phyloP scores from a whole-genome alignment of 2,888 invertebrate genomes.

The Apotomis capreana region DNA sequence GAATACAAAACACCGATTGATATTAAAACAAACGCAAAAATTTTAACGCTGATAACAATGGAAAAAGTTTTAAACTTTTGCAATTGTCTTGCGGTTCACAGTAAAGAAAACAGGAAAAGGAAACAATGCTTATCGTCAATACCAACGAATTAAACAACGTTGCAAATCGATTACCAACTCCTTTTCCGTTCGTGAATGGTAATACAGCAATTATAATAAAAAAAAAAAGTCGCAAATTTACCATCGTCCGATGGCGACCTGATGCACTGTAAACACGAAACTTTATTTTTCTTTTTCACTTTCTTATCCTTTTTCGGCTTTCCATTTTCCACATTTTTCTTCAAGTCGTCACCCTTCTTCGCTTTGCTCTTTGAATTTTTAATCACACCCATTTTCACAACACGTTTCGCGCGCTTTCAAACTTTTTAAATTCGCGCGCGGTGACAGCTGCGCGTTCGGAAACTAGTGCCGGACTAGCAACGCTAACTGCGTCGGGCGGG shows the following conservation, averaged over 20 bases:
- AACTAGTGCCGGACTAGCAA: slow-evolving; percentile 80
- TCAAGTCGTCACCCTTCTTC: slow-evolving; percentile 55
- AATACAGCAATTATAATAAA: slow-evolving; percentile 20
- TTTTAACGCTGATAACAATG: not conserved
- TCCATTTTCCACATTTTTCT: slow-evolving; percentile 60
- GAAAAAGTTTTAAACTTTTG: not conserved
- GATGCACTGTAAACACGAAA: slow-evolving; percentile 82
- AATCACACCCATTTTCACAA: slow-evolving; percentile 75
- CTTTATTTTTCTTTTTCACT: slow-evolving; percentile 79
- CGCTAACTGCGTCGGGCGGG: slow-evolving; percentile 77
- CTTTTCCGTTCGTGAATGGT: slow-evolving; percentile 45
- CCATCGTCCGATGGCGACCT: slow-evolving; percentile 76
- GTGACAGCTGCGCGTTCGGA: slow-evolving; percentile 74
- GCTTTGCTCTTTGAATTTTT: slow-evolving; percentile 72
- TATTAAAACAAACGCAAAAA: not conserved
- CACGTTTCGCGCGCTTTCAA: slow-evolving; percentile 51
- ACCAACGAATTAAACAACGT: slow-evolving; percentile 46
- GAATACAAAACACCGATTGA: not conserved
- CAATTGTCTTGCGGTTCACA: slow-evolving; percentile 42
- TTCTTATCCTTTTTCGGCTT: slow-evolving; percentile 71
- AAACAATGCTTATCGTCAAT: slow-evolving; percentile 42
- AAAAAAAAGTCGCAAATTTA: slow-evolving; percentile 50
- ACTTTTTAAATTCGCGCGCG: slow-evolving; percentile 55
- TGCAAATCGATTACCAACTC: slow-evolving; percentile 30
- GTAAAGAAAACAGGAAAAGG: slow-evolving; percentile 45